phyloP scores from a whole-genome alignment of 1,140 invertebrate genomes.

The Neomicropteryx cornuta region DNA sequence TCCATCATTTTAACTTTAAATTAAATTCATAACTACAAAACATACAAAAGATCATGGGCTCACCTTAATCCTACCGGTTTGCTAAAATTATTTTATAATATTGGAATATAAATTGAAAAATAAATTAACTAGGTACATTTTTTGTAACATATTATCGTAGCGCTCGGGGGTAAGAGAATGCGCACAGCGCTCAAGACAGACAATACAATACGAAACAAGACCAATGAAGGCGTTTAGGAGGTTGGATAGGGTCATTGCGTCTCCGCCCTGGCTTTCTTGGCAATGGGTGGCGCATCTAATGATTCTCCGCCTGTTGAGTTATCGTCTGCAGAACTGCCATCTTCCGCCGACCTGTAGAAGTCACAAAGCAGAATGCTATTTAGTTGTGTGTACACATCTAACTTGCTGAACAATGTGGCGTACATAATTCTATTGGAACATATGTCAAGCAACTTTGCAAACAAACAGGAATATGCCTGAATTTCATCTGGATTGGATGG shows the following conservation, averaged over 20 bases:
- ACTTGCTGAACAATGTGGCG: too few relatives aligned
- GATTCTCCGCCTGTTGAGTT: constrained; percentile 32
- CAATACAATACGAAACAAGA: too few relatives aligned
- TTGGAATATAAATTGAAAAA: constrained; percentile 46
- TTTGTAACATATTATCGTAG: constrained; percentile 18
- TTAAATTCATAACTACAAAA: constrained; percentile 45
- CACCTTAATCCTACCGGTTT: constrained; percentile 30
- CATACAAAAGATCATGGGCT: constrained; percentile 35
- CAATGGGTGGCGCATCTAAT: constrained; percentile 23
- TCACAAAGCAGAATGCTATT: neutral
- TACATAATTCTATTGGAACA: too few relatives aligned
- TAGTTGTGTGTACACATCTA: too few relatives aligned
- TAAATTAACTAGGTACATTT: constrained; percentile 47
- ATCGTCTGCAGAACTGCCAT: constrained; percentile 38
- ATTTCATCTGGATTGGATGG: too few relatives aligned
- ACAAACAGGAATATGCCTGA: too few relatives aligned
- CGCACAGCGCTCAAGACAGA: constrained; percentile 1
- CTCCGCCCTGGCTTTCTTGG: constrained; percentile 34
- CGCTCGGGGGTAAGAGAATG: neutral
- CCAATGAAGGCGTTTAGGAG: constrained; percentile 25
- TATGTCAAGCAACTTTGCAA: too few relatives aligned
- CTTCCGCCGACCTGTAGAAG: constrained; percentile 29
- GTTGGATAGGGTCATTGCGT: constrained; percentile 31
- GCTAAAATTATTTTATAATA: constrained; percentile 37
- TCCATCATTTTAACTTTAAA: too few relatives aligned